A percentile compares a stretch with the other conserved stretches of the same genome.
These are phyloP conservation scores for Jordanella pulchra DNA, from an alignment of 2,797 vertebrate genomes.

Conservation along the genomic window DNA sequence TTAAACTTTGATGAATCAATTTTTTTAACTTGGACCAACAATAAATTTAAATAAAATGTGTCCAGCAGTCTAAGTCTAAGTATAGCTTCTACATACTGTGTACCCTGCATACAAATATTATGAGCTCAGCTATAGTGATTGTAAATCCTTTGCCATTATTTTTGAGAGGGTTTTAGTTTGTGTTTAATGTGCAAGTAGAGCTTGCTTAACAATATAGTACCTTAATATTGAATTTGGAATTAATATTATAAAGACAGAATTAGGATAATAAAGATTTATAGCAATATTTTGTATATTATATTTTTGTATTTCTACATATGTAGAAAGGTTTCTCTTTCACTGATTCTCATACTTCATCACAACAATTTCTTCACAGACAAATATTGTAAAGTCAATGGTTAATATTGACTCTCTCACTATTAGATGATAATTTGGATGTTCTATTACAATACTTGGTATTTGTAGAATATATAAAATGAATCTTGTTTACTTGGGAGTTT, in stretches of 20 bases:
- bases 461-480: neutral
- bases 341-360: too few relatives aligned
- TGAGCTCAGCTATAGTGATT: neutral
- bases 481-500: neutral
- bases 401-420: neutral
- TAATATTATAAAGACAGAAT: neutral
- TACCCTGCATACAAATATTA: neutral
- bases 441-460: neutral
- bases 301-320: too few relatives aligned
- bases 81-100: neutral
- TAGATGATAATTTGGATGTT: neutral
- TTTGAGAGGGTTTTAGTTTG: too few relatives aligned
- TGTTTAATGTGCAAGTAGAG: too few relatives aligned
- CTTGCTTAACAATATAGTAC: too few relatives aligned
- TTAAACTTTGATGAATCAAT: neutral
- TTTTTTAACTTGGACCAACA: neutral
- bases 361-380: too few relatives aligned
- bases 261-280: neutral
- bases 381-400: neutral
- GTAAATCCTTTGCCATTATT: neutral
- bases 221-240: too few relatives aligned
- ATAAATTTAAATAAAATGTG: neutral
- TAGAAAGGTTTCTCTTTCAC: too few relatives aligned
- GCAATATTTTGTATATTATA: too few relatives aligned
- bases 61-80: neutral